phyloP scores from a whole-genome alignment of 2,797 vertebrate species.

The Octomys mimax region DNA sequence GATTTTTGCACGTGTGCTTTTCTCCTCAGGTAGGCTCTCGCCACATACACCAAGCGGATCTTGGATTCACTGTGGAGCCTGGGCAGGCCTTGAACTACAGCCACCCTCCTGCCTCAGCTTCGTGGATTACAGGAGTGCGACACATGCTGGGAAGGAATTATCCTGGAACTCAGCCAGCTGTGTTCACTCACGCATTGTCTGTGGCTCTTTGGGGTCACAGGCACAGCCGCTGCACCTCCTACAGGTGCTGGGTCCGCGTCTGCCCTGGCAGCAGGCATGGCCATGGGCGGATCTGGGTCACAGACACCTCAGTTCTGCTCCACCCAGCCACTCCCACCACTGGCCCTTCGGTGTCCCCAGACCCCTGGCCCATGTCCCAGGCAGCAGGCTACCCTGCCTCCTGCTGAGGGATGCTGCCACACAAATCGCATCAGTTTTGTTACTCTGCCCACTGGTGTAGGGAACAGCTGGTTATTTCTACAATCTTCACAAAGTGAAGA shows the following conservation, averaged over 20 bases:
- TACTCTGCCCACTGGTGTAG: background rate
- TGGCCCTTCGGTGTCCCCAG: background rate
- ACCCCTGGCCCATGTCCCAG: background rate
- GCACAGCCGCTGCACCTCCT: too few species aligned
- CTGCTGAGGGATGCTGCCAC: too few species aligned
- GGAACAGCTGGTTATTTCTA: background rate
- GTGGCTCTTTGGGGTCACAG: too few species aligned
- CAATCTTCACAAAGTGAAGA: background rate
- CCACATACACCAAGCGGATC: background rate
- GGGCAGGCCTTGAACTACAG: background rate
- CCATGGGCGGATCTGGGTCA: too few species aligned
- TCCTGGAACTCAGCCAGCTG: background rate
- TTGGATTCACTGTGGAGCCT: background rate
- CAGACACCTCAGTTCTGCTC: background rate
- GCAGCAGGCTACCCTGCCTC: background rate
- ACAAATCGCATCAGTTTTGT: background rate
- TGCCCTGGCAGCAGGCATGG: too few species aligned
- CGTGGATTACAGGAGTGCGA: background rate
- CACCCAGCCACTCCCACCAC: background rate
- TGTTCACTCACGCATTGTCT: fast-evolving
- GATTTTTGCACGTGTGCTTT: background rate
- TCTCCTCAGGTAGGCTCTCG: background rate
- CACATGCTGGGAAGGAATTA: background rate
- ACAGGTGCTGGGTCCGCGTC: too few species aligned
- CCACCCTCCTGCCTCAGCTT: background rate